A percentile compares a stretch with the other conserved stretches of the same genome.
Evolutionary conservation across 2,797 vertebrate species (phyloP).

Genomic region (Eospalax fontanierii): DNA sequence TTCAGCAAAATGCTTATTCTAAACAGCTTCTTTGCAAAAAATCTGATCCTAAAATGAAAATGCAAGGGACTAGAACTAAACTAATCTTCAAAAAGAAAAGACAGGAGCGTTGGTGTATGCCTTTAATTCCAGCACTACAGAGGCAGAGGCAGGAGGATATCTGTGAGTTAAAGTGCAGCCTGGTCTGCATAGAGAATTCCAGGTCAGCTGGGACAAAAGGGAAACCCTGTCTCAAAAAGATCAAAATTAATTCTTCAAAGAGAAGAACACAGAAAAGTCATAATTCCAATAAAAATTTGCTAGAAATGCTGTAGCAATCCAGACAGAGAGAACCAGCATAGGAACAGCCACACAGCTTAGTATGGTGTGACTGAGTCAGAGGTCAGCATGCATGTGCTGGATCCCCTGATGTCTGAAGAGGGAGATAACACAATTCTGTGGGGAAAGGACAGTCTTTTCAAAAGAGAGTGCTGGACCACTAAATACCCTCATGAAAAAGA

Average conservation of each 20-base stretch:
- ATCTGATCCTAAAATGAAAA: neutral
- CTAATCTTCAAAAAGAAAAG: neutral
- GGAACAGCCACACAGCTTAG: neutral
- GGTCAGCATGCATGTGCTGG: neutral
- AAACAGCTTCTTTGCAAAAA: constrained; percentile 26
- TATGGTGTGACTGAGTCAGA: neutral
- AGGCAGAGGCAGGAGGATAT: too few species aligned
- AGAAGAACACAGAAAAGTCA: neutral
- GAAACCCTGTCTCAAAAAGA: too few species aligned
- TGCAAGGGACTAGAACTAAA: neutral
- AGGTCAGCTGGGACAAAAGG: too few species aligned
- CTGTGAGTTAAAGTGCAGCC: too few species aligned
- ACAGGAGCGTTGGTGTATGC: too few species aligned
- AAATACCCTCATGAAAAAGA: neutral
- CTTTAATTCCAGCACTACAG: too few species aligned
- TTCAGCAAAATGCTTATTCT: constrained; percentile 4
- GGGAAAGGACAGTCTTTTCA: constrained; percentile 15
- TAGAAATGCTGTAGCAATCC: neutral
- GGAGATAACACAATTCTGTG: neutral
- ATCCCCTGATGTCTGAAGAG: neutral
- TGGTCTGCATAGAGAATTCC: too few species aligned
- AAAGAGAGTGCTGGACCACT: neutral
- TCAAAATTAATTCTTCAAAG: too few species aligned
- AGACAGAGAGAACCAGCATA: neutral
- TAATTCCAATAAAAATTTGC: neutral